Evolutionary conservation across 2,888 invertebrate species (phyloP).

Genomic region (Melanchra persicariae): DNA sequence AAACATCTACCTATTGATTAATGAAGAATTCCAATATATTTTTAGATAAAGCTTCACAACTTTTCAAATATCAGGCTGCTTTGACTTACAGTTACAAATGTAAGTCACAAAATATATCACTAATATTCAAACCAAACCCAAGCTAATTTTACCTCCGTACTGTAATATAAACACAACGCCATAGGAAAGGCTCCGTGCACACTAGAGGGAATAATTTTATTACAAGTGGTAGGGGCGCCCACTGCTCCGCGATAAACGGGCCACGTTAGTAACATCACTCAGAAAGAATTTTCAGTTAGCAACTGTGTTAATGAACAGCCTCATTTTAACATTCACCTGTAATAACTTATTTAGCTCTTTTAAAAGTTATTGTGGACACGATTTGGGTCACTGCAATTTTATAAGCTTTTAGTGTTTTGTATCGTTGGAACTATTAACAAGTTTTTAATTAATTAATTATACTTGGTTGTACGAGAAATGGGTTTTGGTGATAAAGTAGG

Average conservation of each 20-base stretch:
- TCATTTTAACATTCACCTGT: constrained; percentile 21
- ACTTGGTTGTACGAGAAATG: background rate
- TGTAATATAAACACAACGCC: background rate
- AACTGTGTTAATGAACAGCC: constrained; percentile 28
- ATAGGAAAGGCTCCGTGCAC: constrained; percentile 6
- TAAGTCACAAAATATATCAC: background rate
- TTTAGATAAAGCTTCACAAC: background rate
- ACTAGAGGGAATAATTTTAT: constrained; percentile 21
- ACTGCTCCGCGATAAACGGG: constrained; percentile 24
- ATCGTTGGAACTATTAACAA: constrained; percentile 4
- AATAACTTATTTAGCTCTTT: constrained; percentile 51
- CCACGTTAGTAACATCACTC: constrained; percentile 26
- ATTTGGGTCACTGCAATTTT: constrained; percentile 63
- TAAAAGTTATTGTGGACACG: constrained; percentile 36
- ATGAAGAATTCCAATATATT: background rate
- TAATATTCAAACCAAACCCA: constrained; percentile 3
- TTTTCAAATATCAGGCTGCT: no score
- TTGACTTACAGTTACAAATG: background rate
- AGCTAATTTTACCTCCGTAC: background rate
- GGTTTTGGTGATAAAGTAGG: background rate
- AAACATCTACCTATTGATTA: background rate
- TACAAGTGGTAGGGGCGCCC: constrained; percentile 1
- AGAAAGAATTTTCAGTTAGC: constrained; percentile 20
- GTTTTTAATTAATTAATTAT: constrained; percentile 7
- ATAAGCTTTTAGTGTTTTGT: constrained; percentile 20